These are phyloP conservation scores for Sarcophaga subvicina DNA, from an alignment of 2,888 invertebrate genomes.

Conservation along the genomic window DNA sequence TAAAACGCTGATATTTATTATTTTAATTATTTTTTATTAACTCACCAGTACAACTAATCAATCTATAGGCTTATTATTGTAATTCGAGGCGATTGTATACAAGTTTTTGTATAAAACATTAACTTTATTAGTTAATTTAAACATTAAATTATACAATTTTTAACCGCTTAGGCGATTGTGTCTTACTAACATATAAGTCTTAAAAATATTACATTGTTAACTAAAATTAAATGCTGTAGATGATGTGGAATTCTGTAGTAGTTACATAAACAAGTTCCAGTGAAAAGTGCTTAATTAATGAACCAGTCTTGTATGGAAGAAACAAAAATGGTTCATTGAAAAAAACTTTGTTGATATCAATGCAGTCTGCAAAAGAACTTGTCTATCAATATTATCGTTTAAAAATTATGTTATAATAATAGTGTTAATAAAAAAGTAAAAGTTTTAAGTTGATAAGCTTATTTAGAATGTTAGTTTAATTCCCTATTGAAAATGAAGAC, in stretches of 20 bases:
- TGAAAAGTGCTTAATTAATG: slow-evolving; percentile 63
- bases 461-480: slow-evolving; percentile 1
- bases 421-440: not conserved
- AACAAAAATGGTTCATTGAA: slow-evolving; percentile 54
- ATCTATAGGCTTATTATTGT: no score
- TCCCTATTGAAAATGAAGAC: not conserved
- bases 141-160: slow-evolving; percentile 52
- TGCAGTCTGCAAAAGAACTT: slow-evolving; percentile 60
- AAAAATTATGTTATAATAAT: not conserved
- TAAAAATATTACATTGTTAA: slow-evolving; percentile 40
- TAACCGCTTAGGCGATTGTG: slow-evolving; percentile 33
- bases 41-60: no score
- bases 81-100: not conserved
- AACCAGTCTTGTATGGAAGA: slow-evolving; percentile 44
- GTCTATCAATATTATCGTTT: not conserved
- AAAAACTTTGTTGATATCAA: not conserved
- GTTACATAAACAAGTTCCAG: slow-evolving; percentile 50
- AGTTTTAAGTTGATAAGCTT: not conserved
- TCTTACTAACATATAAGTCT: slow-evolving; percentile 35
- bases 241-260: slow-evolving; percentile 27
- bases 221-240: slow-evolving; percentile 40
- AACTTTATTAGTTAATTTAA: slow-evolving; percentile 41
- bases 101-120: not conserved
- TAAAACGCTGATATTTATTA: no score
- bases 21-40: no score